Base-by-base conservation (phyloP, 92 coral and sea anemone species). In the Pocillopora grandis region DNA sequence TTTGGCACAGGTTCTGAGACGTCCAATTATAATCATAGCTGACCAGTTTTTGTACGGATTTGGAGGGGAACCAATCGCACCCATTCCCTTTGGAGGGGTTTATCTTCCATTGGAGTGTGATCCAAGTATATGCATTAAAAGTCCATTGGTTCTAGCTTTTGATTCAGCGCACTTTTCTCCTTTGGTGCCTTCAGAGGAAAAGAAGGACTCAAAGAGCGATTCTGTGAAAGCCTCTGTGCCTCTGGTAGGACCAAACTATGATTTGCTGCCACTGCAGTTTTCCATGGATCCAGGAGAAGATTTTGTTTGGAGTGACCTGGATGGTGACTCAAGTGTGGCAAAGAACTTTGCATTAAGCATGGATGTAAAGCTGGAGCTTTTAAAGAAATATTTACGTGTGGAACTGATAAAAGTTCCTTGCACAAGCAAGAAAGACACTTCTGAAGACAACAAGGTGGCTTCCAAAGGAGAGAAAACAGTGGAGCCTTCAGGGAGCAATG, bases 131-230 rank as follows among this genome's bases (percentile, higher is more conserved):
- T 96, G 99, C 75, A 85, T 76, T 81, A 93, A 91, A 55, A 88
- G 84, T 14, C 98, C 99, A 0, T 88, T 96, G 36, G 88, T 96
- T 13, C 91, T 96, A 14, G 93, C 98, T 12, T 96, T 92, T 81
- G 98, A 93, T 49, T 91, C 99, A 52, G 98, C 96, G 59, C 99
- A 96, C 84, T 96, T 96, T 59, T 94, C 98, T 27, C 96, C 99
- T 21, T 85, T 92, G 36, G 99, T 96, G 70, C 90, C 91, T 37
- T 82, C 89, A 62, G 94, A 93, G 20, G 85, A 81, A 36, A 86
- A 83, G 55, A 86, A 49, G 42, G 85, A 86, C 12, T 69, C 83
- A 61, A 88, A 80, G 67, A 90, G 56, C 57, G 74, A 72, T 20
- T n/a, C 14, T 52, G 18, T 72, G 13, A 58, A 84, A 58, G 68